Evolutionary conservation across 2,113 vertebrate genomes (phyloP).

Genomic region (Callionymus lyra): DNA sequence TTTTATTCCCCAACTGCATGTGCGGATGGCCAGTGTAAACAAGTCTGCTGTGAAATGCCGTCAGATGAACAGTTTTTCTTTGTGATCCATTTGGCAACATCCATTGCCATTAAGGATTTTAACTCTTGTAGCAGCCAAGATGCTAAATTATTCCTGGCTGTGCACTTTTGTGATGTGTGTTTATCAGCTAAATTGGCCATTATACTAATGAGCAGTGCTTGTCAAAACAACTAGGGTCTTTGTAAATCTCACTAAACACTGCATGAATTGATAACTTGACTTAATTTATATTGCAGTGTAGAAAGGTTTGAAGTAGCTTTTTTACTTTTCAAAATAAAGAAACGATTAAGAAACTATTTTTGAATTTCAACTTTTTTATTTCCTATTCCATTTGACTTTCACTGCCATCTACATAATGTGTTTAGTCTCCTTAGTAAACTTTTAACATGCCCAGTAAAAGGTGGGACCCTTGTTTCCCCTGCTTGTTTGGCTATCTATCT

Average conservation of each 20-base stretch:
- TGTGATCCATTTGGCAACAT: background rate
- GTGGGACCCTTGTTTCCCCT: too few relatives aligned
- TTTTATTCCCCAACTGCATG: background rate
- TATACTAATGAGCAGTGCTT: slow-evolving; percentile 5
- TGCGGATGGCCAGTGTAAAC: background rate
- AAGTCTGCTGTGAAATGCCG: background rate
- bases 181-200: slow-evolving; percentile 12
- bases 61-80: background rate
- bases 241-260: slow-evolving; percentile 2
- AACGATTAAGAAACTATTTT: too few relatives aligned
- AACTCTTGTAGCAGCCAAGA: slow-evolving; percentile 8
- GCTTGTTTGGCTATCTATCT: too few relatives aligned
- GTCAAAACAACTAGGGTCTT: slow-evolving; percentile 1
- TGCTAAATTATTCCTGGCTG: slow-evolving; percentile 5
- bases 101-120: slow-evolving; percentile 5
- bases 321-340: too few relatives aligned
- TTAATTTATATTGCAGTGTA: background rate
- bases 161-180: background rate
- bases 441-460: too few relatives aligned
- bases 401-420: too few relatives aligned
- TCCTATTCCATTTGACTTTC: too few relatives aligned
- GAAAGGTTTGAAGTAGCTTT: too few relatives aligned
- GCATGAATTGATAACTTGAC: background rate
- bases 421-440: too few relatives aligned
- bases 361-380: too few relatives aligned